A percentile compares a stretch with the other conserved stretches of the same genome.
Conservation (phyloP, 1,140 invertebrate genomes). For the Drosophila mayri region DNA sequence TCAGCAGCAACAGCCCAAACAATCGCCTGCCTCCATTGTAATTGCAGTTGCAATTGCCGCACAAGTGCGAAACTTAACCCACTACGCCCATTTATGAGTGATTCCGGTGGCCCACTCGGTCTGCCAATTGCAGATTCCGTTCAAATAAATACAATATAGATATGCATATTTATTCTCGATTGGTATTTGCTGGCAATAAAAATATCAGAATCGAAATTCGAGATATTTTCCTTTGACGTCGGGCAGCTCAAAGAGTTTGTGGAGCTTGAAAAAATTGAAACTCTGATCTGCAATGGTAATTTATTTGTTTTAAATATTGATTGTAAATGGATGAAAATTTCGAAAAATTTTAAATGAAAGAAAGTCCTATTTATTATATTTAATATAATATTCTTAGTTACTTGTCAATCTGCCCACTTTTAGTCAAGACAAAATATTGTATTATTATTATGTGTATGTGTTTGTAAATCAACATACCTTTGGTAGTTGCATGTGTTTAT, state of each 20-base stretch:
- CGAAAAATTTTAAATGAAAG: too few species aligned
- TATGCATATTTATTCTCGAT: constrained; percentile 32
- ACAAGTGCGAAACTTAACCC: constrained; percentile 56
- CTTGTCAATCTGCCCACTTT: constrained; percentile 24
- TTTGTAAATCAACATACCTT: constrained; percentile 14
- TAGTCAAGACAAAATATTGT: constrained; percentile 37
- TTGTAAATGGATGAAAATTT: not conserved
- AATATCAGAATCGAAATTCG: constrained; percentile 18
- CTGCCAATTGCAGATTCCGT: constrained; percentile 12
- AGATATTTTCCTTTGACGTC: constrained; percentile 5
- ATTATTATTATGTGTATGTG: constrained; percentile 41
- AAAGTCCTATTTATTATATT: too few species aligned
- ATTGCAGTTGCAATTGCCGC: constrained; percentile 51
- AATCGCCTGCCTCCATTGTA: constrained; percentile 49
- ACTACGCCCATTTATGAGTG: constrained; percentile 66
- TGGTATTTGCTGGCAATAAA: constrained; percentile 35
- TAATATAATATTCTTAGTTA: too few species aligned
- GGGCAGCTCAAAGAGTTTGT: constrained; percentile 21
- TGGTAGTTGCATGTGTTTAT: constrained; percentile 17
- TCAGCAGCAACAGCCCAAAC: constrained; percentile 60
- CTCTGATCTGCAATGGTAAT: not conserved
- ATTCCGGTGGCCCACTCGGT: not conserved
- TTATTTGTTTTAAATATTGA: not conserved
- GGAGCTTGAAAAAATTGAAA: not conserved
- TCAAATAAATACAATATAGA: constrained; percentile 40